Percentiles rank a stretch among this genome's conserved stretches.
These are phyloP conservation scores for Gymnoscelis rufifasciata DNA, from an alignment of 2,888 invertebrate genomes.

Conservation along the genomic window DNA sequence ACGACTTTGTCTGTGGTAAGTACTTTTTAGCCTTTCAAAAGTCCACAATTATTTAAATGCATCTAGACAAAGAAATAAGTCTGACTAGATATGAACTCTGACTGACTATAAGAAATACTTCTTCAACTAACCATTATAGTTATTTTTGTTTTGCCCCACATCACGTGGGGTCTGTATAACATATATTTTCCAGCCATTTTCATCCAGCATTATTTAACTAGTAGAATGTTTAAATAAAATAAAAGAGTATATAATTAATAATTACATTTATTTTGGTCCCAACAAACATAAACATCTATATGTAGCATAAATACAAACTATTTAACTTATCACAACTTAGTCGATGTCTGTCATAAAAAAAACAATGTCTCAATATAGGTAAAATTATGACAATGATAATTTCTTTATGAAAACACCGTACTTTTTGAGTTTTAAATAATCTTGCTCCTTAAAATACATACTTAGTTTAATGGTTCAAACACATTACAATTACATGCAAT, in stretches of 20 bases:
- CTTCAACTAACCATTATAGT: too few relatives aligned
- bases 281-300: slow-evolving; percentile 31
- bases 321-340: slow-evolving; percentile 30
- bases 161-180: too few relatives aligned
- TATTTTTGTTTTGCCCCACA: too few relatives aligned
- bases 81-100: too few relatives aligned
- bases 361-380: too few relatives aligned
- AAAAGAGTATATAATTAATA: slow-evolving; percentile 17
- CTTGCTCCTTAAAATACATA: background rate
- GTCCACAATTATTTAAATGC: too few relatives aligned
- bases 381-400: background rate
- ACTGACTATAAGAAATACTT: too few relatives aligned
- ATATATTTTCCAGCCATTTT: too few relatives aligned
- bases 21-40: too few relatives aligned
- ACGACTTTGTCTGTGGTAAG: too few relatives aligned
- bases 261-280: slow-evolving; percentile 63
- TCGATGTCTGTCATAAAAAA: background rate
- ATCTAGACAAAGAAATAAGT: too few relatives aligned
- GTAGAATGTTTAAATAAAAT: background rate
- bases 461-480: slow-evolving; percentile 3
- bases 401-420: background rate
- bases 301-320: slow-evolving; percentile 6
- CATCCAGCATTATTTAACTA: too few relatives aligned
- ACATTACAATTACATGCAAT: slow-evolving; percentile 39
- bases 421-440: slow-evolving; percentile 1